Evolutionary conservation across 2,888 invertebrate genomes (phyloP), one percentile per base, ranked within the genome.

Genomic region (Patella caerulea): DNA sequence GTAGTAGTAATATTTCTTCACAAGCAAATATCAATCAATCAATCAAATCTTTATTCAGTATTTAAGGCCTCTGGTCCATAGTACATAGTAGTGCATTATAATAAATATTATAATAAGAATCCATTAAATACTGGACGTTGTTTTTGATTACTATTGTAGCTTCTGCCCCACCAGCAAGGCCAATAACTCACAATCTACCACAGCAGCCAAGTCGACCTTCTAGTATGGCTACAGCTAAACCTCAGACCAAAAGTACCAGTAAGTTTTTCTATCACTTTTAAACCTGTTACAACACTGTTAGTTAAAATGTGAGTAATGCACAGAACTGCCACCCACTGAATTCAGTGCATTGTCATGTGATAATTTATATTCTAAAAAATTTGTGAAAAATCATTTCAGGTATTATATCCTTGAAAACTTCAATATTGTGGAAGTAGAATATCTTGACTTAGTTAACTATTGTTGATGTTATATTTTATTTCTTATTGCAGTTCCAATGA

Each of bases 181-280:
- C 15, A 17, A 81, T 84, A n/a, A 87, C 86, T 69, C 89, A 89
- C 81, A 80, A 84, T 74, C 80, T 90, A 76, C 90, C 90, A 29
- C 88, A 88, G 79, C 89, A 89, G 79, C 90, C 90, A 72, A 86
- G 85, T 80, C 83, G 88, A 73, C 90, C 90, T 15, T 83, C 83
- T 56, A 83, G 86, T 56, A 85, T 86, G 74, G 90, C 90, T 52
- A 88, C 88, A 59, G 86, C 89, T n/a, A 89, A 89, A 83, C 89
- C 90, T 69, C 88, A 86, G 79, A 83, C 83, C 52, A 87, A 87
- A 81, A 78, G 81, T 65, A 81, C 84, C 80, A 85, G 88, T 88
- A 86, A 83, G 84, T 80, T 19, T 45, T 45, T 45, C 24, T 24
- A 14, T 34, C 29, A 45, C 45, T 14, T 34, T 14, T 55, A 52